These are phyloP conservation scores for Chrysolina oricalcia DNA, from an alignment of 2,888 invertebrate species.

Conservation along the genomic window DNA sequence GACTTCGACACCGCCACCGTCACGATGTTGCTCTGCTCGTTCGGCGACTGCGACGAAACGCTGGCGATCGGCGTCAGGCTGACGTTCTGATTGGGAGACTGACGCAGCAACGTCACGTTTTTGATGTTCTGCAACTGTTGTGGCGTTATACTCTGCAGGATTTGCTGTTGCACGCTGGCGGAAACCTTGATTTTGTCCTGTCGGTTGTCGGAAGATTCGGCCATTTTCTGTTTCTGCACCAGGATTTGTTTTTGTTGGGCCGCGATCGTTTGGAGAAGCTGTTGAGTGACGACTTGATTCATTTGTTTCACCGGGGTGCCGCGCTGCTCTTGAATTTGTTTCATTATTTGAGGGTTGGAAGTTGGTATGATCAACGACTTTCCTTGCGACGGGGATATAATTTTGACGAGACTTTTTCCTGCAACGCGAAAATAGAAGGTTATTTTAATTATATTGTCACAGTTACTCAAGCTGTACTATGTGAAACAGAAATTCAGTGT, in stretches of 20 bases:
- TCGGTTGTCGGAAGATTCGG: slow-evolving; percentile 37
- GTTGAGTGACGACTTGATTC: slow-evolving; percentile 65
- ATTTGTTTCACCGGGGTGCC: slow-evolving; percentile 56
- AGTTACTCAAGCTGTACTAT: no score
- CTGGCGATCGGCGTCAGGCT: slow-evolving; percentile 45
- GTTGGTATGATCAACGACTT: slow-evolving; percentile 73
- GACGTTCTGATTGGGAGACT: slow-evolving; percentile 54
- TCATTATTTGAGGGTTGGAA: slow-evolving; percentile 66
- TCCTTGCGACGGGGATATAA: slow-evolving; percentile 68
- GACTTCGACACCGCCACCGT: slow-evolving; percentile 60
- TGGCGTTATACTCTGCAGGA: slow-evolving; percentile 66
- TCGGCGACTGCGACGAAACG: slow-evolving; percentile 43
- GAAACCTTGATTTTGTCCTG: slow-evolving; percentile 51
- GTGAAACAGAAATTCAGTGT: no score
- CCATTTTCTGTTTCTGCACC: slow-evolving; percentile 56
- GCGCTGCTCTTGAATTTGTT: slow-evolving; percentile 62
- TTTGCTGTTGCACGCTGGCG: slow-evolving; percentile 64
- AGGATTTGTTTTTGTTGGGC: slow-evolving; percentile 64
- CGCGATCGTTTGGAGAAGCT: slow-evolving; percentile 65
- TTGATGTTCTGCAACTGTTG: slow-evolving; percentile 69
- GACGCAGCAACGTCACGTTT: slow-evolving; percentile 67
- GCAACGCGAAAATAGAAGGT: slow-evolving; percentile 7
- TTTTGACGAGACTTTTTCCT: slow-evolving; percentile 68
- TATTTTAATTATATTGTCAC: no score
- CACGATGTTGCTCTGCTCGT: slow-evolving; percentile 53